Evolutionary conservation across 2,113 vertebrate genomes (phyloP).

Genomic region (Felis chaus): DNA sequence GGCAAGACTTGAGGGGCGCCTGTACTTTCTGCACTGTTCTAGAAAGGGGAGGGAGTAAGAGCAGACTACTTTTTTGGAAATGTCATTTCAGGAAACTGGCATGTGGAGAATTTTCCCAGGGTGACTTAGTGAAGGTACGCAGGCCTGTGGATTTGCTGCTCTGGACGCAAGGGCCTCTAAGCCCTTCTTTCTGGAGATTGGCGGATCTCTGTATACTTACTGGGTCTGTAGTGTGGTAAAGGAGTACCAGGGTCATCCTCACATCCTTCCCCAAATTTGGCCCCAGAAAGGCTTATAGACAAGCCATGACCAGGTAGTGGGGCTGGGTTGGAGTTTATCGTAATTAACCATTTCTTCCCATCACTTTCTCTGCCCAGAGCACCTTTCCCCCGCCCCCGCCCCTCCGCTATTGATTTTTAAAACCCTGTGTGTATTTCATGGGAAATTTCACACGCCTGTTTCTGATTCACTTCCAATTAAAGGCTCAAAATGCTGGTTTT

Average conservation of each 20-base stretch:
- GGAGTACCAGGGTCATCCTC: neutral
- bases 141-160: neutral
- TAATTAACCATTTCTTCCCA: constrained; percentile 35
- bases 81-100: neutral
- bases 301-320: neutral
- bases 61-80: neutral
- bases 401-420: neutral
- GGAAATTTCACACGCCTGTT: constrained; percentile 79
- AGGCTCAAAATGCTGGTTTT: constrained; percentile 76
- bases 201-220: neutral
- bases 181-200: neutral
- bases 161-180: neutral
- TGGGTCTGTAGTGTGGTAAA: neutral
- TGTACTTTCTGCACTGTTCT: neutral
- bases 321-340: neutral
- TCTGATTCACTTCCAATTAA: constrained; percentile 80
- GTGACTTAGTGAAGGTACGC: neutral
- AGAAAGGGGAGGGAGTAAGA: neutral
- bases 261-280: neutral
- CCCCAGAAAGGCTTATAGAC: neutral
- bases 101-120: neutral
- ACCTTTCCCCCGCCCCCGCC: neutral
- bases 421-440: constrained; percentile 71
- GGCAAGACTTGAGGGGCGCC: neutral
- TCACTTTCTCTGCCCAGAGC: constrained; percentile 43